Base-by-base conservation (phyloP, 2,888 invertebrate species). In the Agrochola lychnidis region DNA sequence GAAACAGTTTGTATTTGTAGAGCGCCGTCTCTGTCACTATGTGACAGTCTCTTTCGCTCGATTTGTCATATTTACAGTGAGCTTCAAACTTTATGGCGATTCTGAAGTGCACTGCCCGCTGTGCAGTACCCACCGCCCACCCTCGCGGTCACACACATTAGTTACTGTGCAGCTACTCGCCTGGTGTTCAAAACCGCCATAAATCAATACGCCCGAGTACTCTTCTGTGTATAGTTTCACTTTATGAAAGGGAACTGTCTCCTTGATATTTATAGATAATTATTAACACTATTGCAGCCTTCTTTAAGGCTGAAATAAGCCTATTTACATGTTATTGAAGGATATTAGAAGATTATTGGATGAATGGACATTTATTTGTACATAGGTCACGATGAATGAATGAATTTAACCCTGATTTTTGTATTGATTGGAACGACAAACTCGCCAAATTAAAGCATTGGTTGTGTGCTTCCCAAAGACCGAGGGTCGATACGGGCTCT, bases 201-300 rank as follows among this genome's bases (percentile, higher is more conserved):
- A 1, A 40, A n/a, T 22, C 40, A 7, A 1, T 22, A n/a, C 14
- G 36, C 36, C 40, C 62, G n/a, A n/a, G n/a, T 62, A 61, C 61
- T 48, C 14, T 22, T 12, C 25, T 53, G 16, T 22, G 12, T 62
- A 22, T 30, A 57, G 76, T 57, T 81, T 74, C 64, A 62, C 86
- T 77, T 85, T 85, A 56, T 73, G 53, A 86, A 86, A 78, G 79
- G 71, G 40, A 77, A 59, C 66, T 67, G 56, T 59, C 36, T 57
- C 4, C 48, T 71, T 64, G 78, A 81, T 83, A 82, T 88, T 88
- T 71, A 66, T 77, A 77, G 81, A 86, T 78, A 83, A 83, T 88
- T 64, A 67, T 86, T 88, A 75, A 67, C 59, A 59, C 76, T 62
- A 82, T n/a, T 62, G 42, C 61, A 25, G 57, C 12, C 22, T 67